Evolutionary conservation across 2,797 vertebrate genomes (phyloP), one percentile per base, ranked within the genome.

Genomic region (Myotis pilosus): DNA sequence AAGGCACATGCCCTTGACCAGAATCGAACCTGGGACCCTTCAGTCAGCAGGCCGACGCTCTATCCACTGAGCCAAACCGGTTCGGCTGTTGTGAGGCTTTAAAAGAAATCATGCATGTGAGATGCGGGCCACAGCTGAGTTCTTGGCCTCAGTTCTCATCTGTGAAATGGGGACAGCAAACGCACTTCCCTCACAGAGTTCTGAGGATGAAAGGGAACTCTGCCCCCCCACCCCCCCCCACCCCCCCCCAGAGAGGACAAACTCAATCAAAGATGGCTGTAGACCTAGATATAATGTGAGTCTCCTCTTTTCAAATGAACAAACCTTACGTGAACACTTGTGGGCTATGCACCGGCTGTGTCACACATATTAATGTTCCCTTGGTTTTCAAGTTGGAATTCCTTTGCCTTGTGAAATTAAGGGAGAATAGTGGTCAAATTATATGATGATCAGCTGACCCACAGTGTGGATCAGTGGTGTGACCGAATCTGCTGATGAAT

Each of bases 381-480:
- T 51, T 75, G 23, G 7, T 66, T 69, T 84, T 64, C 51, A 23
- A 30, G 53, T 16, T 47, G 62, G 47, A 41, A 57, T 71, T 78
- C 66, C 44, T 79, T 15, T 3, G n/a, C 30, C 74, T 17, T 17
- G 12, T 16, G 47, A 55, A 75, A 64, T 38, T n/a, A 78, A 55
- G 79, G 72, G 22, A 69, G 82, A 30, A 75, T 49, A n/a, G 38
- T 38, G 53, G 82, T 68, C 36, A 6, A 16, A 44, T 64, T 57
- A n/a, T 20, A 38, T 62, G 51, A 88, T 8, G 19, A 57, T 89
- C 90, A 74, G 87, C 84, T 95, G 95, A 95, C n/a, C 15, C 13
- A 16, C 53, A 72, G 57, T n/a, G 53, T n/a, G 82, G 75, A 41
- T 51, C 57, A 2, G 17, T 51, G 55, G 30, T 49, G 53, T 79